Conservation (phyloP, 2,888 invertebrate species). For the Chirona hameri region DNA sequence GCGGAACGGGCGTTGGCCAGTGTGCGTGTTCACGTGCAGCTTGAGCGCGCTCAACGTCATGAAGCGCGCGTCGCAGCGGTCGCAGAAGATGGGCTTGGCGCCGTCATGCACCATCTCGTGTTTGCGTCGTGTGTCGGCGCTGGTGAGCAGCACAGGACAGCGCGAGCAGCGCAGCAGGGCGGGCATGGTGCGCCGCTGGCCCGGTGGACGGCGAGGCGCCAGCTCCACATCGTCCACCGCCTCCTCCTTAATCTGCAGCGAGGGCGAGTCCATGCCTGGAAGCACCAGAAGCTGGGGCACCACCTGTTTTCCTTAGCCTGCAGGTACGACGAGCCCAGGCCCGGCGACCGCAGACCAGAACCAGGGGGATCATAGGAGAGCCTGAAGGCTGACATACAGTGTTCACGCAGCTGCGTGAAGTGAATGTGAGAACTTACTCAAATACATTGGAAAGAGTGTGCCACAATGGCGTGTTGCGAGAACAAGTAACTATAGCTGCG, state of each 20-base stretch:
- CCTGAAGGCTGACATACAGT: no score
- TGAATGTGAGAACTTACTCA: no score
- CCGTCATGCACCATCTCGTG: conserved; percentile 6
- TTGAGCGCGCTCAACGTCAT: background rate
- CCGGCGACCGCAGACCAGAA: no score
- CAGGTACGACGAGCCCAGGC: no score
- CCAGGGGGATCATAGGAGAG: no score
- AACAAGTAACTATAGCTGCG: no score
- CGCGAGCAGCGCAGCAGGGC: background rate
- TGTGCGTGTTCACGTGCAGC: conserved; percentile 1
- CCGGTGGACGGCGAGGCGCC: background rate
- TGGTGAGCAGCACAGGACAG: background rate
- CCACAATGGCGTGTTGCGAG: no score
- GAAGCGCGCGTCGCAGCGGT: background rate
- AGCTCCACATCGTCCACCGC: background rate
- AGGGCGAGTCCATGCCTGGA: background rate
- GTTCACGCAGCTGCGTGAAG: no score
- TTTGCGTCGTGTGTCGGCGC: background rate
- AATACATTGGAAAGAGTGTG: no score
- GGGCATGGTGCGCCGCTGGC: background rate
- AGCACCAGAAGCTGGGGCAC: no score
- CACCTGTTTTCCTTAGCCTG: no score
- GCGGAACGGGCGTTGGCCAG: background rate
- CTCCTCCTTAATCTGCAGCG: background rate
- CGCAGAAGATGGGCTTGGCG: conserved; percentile 3